Evolutionary conservation across 2,113 vertebrate genomes (phyloP), one percentile per base, ranked within the genome.

Genomic region (Arizona elegans): DNA sequence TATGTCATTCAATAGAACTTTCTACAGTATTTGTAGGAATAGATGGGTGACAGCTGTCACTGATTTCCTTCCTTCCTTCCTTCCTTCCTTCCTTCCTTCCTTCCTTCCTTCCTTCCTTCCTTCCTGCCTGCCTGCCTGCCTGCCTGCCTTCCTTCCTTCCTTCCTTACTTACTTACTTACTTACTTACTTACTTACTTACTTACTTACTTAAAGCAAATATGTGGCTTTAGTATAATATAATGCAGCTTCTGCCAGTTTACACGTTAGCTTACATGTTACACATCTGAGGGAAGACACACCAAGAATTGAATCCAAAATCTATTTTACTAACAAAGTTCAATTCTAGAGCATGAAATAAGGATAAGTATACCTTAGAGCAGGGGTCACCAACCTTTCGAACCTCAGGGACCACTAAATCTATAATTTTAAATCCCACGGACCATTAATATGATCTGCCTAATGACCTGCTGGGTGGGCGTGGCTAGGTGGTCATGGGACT

Each of bases 1-100:
- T 93, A 92, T 86, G 52, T 93, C 93, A 95, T 90, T 93, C 94
- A 95, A 90, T 96, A 96, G 95, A 96, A 89, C 95, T 96, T 97
- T 97, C 91, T 58, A 8, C 54, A 54, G 54, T 92, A 94, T 97
- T 96, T 95, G 94, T 95, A 95, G 86, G 88, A 65, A 89, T 93
- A 96, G 94, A 93, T 93, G 91, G 95, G 95, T 87, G 94, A 90
- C 96, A 95, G 94, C 90, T 91, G 56, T 24, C 29, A 95, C 75
- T 93, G 94, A 95, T 93, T 55, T 88, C 7, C 12, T 87, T 87
- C n/a, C 92, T 65, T 12, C 26, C 62, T 62, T 62, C 24, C 59
- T 62, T 62, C 24, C 47, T 52, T 87, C n/a, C 93, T 54, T 87
- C 26, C 47, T 87, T 53, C n/a, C 93, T 33, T 55, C 26, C 50